Evolutionary conservation across 37 sponge, comb jelly and placozoan genomes (phyloP), one percentile per base, ranked within the genome.

Genomic region (Eunapius fragilis): DNA sequence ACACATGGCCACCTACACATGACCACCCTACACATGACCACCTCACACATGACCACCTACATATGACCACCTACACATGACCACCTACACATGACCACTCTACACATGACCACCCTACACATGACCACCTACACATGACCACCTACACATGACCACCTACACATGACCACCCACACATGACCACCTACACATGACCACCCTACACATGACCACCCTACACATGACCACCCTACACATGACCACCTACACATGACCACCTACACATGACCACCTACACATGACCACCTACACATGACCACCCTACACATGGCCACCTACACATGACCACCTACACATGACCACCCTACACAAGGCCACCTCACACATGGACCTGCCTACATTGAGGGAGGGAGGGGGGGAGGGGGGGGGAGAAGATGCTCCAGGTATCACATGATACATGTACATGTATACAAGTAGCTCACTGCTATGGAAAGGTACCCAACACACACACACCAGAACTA

Each of bases 1-100:
- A 83, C 92, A 88, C 45, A 96, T 94, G 86, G 92, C 90, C 14
- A 94, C 91, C 76, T 96, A 98, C 68, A 98, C 93, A 87, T 95
- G 93, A 25, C 95, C 90, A 10, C 14, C 6, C 58, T 11, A n/a
- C n/a, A n/a, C n/a, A n/a, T n/a, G n/a, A 33, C 25, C 19, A n/a
- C 5, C 14, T 34, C 6, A 31, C 31, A 31, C 5, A 4, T 45
- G 47, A 4, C 4, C 47, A 45, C 4, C 4, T 45, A 45, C 47
- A 45, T 4, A 71, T 2, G 4, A 82, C 4, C 30, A 82, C 25
- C 19, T 33, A 70, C 19, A 24, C n/a, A n/a, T 31, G 35, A 31
- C 2, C 17, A 34, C 30, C 1, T 31, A 83, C 92, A 88, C 45
- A 96, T 94, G 86, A 93, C 90, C 14, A 94, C 91, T n/a, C 76